A percentile compares a stretch with the other conserved stretches of the same genome.
These are phyloP conservation scores for Syndactyla subalaris DNA, from an alignment of 2,797 vertebrate species.

Conservation along the genomic window DNA sequence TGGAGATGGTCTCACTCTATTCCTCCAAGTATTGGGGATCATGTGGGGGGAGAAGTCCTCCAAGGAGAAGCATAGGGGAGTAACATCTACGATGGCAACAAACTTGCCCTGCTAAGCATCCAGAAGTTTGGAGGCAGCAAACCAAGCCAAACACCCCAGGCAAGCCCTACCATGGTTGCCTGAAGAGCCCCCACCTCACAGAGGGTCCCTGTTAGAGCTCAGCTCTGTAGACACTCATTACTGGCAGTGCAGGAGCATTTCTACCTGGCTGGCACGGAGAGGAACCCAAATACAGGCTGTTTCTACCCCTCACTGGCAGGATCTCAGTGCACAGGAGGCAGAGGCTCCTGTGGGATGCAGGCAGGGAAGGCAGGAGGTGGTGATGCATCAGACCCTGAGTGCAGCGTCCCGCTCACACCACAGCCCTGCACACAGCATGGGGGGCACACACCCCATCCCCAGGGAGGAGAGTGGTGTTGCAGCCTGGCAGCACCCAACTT, in stretches of 20 bases:
- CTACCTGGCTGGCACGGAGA: neutral
- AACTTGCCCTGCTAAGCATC: neutral
- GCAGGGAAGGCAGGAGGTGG: neutral
- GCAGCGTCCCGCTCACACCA: neutral
- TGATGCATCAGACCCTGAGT: neutral
- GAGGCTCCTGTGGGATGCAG: rapidly evolving
- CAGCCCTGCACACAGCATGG: rapidly evolving
- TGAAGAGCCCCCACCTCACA: neutral
- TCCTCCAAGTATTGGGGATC: neutral
- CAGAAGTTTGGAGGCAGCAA: neutral
- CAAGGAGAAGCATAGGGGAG: neutral
- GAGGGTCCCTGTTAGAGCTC: neutral
- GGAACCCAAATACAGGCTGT: rapidly evolving
- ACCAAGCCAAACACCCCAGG: neutral
- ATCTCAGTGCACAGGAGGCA: rapidly evolving
- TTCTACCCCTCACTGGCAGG: neutral
- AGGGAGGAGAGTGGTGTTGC: neutral
- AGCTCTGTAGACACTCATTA: neutral
- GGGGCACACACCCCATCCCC: rapidly evolving
- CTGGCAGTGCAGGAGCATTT: neutral
- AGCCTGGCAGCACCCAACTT: neutral
- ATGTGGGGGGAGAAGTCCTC: neutral
- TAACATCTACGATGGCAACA: neutral
- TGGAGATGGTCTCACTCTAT: neutral
- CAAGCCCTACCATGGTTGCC: neutral